A percentile compares a stretch with the other conserved stretches of the same genome.
These are phyloP conservation scores for Lamellibrachia satsuma DNA, from an alignment of 2,888 invertebrate species.

Conservation along the genomic window DNA sequence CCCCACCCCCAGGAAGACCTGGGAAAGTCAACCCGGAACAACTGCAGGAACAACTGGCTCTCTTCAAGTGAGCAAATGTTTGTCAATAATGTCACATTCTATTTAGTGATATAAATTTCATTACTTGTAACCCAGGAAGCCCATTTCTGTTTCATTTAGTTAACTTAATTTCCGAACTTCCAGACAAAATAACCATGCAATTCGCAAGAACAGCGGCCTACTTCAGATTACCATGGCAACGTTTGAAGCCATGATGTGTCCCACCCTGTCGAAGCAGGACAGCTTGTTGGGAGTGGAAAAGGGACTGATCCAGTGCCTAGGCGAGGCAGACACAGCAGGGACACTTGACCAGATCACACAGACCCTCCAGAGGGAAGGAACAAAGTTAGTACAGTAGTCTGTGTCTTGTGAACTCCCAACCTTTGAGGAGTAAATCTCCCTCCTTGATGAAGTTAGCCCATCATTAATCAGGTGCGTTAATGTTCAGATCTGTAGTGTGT, in stretches of 20 bases:
- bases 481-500: no score
- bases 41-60: conserved; percentile 46
- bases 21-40: conserved; percentile 53
- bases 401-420: no score
- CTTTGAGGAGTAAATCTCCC: neutral
- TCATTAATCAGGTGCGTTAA: no score
- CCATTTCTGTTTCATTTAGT: no score
- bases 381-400: neutral
- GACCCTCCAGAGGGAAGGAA: conserved; percentile 36
- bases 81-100: neutral
- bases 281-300: conserved; percentile 73
- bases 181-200: conserved; percentile 52
- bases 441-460: neutral
- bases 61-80: conserved; percentile 50
- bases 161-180: conserved; percentile 18
- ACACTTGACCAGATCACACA: conserved; percentile 44
- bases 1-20: conserved; percentile 53
- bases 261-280: conserved; percentile 70
- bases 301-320: conserved; percentile 71
- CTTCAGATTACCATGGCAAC: conserved; percentile 69
- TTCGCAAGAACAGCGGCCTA: conserved; percentile 52
- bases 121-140: no score
- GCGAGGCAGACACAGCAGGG: conserved; percentile 67
- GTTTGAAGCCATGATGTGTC: conserved; percentile 72
- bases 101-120: neutral